A percentile compares a stretch with the other conserved stretches of the same genome.
Conservation (phyloP, 2,113 vertebrate species). For the Takifugu bimaculatus region DNA sequence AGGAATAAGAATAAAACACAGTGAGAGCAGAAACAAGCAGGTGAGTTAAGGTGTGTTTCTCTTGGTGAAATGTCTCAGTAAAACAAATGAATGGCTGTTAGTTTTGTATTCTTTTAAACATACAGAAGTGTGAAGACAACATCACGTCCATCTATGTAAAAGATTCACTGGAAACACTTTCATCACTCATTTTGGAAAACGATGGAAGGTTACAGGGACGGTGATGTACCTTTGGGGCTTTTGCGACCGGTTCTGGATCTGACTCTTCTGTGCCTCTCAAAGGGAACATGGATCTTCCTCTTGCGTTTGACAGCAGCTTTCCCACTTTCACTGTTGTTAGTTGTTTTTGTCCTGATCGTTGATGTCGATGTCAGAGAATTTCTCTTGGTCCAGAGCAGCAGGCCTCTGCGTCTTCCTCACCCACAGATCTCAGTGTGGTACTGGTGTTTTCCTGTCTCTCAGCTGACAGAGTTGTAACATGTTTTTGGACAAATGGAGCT, state of each 20-base stretch:
- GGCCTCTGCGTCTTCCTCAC: constrained; percentile 23
- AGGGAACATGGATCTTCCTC: constrained; percentile 19
- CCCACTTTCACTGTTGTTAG: constrained; percentile 63
- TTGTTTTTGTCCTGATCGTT: constrained; percentile 60
- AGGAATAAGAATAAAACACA: too few species aligned
- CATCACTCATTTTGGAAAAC: constrained; percentile 12
- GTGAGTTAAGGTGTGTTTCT: too few species aligned
- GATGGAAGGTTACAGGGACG: constrained; percentile 10
- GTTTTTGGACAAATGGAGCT: constrained; percentile 9
- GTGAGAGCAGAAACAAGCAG: too few species aligned
- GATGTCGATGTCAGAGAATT: constrained; percentile 16
- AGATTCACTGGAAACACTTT: constrained; percentile 10
- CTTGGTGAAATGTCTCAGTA: too few species aligned
- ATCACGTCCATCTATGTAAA: background rate
- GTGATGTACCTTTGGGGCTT: constrained; percentile 61
- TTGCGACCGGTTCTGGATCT: constrained; percentile 17
- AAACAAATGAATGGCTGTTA: too few species aligned
- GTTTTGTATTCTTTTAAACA: background rate
- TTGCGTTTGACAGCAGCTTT: constrained; percentile 31
- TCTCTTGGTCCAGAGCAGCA: constrained; percentile 9
- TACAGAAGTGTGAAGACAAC: background rate
- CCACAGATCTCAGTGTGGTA: background rate
- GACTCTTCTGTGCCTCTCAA: constrained; percentile 17
- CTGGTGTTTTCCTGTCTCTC: constrained; percentile 17
- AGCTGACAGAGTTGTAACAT: constrained; percentile 13